Conservation (phyloP, 2,797 vertebrate species). For the Mus caroli region DNA sequence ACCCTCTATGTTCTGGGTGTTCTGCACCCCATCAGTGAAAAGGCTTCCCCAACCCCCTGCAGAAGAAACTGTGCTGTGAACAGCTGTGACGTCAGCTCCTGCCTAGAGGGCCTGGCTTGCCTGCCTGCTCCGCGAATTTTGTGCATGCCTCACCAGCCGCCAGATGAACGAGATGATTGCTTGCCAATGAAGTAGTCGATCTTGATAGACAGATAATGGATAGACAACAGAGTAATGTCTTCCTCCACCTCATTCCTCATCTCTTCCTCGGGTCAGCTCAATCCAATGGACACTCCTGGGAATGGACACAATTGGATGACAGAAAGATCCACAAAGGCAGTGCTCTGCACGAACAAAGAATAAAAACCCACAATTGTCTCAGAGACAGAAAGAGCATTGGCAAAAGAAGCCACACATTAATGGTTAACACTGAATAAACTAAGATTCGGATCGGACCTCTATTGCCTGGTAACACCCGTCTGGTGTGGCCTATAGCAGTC, state of each 20-base stretch:
- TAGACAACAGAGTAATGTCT: neutral
- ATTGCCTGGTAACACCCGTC: neutral
- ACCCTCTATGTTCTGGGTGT: neutral
- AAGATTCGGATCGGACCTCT: conserved; percentile 3
- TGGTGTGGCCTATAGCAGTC: neutral
- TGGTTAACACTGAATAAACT: conserved; percentile 32
- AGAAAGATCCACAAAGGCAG: conserved; percentile 7
- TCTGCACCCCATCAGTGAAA: neutral
- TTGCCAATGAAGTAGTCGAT: neutral
- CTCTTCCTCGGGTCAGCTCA: neutral
- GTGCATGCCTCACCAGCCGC: neutral
- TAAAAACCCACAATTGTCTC: neutral
- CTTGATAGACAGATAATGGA: neutral
- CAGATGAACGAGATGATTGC: neutral
- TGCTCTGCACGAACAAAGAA: neutral
- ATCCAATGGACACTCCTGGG: neutral
- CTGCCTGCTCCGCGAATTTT: neutral
- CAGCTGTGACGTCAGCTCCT: neutral
- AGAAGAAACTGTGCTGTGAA: neutral
- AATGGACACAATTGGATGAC: neutral
- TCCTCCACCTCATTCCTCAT: neutral
- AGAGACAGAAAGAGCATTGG: conserved; percentile 5
- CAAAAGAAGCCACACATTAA: neutral
- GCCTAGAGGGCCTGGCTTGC: neutral
- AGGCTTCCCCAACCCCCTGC: neutral